Percentiles rank a stretch among this genome's conserved stretches.
Conservation (phyloP, 2,797 vertebrate genomes). For the Anisognathus igniventris region DNA sequence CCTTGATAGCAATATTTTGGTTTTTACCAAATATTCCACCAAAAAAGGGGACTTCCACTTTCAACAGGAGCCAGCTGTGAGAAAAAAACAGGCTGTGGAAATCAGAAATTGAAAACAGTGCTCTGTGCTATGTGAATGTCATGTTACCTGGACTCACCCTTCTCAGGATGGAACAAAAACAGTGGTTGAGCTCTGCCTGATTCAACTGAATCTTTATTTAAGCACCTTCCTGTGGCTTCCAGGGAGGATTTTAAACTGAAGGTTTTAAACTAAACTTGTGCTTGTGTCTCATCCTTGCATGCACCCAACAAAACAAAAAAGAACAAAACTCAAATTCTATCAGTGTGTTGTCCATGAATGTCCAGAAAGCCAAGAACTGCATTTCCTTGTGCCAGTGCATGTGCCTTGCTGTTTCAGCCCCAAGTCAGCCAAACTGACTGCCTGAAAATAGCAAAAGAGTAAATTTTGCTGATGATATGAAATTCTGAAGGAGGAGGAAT, state of each 20-base stretch:
- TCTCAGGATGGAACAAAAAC: background rate
- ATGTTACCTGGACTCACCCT: background rate
- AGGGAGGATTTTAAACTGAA: background rate
- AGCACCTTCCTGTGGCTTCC: background rate
- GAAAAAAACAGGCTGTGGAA: background rate
- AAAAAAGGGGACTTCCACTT: background rate
- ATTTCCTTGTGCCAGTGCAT: background rate
- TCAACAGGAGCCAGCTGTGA: background rate
- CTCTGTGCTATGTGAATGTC: background rate
- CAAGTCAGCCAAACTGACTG: background rate
- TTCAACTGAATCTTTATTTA: background rate
- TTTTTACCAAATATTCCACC: background rate
- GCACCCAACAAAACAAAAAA: background rate
- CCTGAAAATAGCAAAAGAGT: background rate
- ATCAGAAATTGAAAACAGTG: background rate
- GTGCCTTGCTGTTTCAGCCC: background rate
- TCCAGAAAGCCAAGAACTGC: background rate
- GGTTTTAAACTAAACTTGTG: background rate
- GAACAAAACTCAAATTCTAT: background rate
- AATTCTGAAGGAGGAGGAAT: background rate
- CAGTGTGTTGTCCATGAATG: background rate
- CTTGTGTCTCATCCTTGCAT: background rate
- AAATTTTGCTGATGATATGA: background rate
- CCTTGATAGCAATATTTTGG: background rate
- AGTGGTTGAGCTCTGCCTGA: background rate